Evolutionary conservation across 2,797 vertebrate species (phyloP).

Genomic region (Sebastes trivittatus): DNA sequence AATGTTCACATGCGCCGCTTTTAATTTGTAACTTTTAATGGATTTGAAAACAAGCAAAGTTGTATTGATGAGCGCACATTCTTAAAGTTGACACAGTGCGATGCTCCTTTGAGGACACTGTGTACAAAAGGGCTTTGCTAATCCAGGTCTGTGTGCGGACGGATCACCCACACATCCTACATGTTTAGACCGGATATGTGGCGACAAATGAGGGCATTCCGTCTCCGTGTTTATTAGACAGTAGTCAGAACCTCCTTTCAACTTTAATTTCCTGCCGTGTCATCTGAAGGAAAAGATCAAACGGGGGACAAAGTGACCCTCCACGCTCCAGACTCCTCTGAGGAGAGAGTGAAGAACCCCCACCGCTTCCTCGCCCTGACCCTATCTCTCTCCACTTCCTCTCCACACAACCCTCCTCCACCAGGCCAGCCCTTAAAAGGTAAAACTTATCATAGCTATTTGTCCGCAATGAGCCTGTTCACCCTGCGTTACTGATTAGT

Average conservation of each 20-base stretch:
- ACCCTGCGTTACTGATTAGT: conserved; percentile 76
- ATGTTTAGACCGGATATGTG: conserved; percentile 57
- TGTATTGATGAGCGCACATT: neutral
- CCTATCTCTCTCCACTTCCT: conserved; percentile 64
- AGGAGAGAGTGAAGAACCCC: conserved; percentile 58
- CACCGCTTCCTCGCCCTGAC: conserved; percentile 53
- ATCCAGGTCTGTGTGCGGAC: conserved; percentile 31
- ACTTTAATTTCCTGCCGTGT: conserved; percentile 85
- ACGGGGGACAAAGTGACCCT: conserved; percentile 83
- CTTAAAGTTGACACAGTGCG: conserved; percentile 6
- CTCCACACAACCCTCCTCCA: conserved; percentile 56
- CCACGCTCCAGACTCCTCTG: conserved; percentile 70
- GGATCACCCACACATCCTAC: conserved; percentile 27
- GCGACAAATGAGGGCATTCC: conserved; percentile 71
- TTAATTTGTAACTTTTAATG: conserved; percentile 32
- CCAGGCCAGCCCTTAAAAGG: conserved; percentile 50
- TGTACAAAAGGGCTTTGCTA: conserved; percentile 28
- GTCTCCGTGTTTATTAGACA: conserved; percentile 80
- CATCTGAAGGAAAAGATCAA: conserved; percentile 84
- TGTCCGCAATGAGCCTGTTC: conserved; percentile 72
- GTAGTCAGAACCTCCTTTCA: conserved; percentile 81
- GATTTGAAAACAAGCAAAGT: conserved; percentile 34
- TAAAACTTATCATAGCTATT: conserved; percentile 72
- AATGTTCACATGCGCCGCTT: conserved; percentile 4
- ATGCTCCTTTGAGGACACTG: conserved; percentile 7